Evolutionary conservation across 2,797 vertebrate species (phyloP), one percentile per base, ranked within the genome.

Genomic region (Cryptoblepharus egeriae): DNA sequence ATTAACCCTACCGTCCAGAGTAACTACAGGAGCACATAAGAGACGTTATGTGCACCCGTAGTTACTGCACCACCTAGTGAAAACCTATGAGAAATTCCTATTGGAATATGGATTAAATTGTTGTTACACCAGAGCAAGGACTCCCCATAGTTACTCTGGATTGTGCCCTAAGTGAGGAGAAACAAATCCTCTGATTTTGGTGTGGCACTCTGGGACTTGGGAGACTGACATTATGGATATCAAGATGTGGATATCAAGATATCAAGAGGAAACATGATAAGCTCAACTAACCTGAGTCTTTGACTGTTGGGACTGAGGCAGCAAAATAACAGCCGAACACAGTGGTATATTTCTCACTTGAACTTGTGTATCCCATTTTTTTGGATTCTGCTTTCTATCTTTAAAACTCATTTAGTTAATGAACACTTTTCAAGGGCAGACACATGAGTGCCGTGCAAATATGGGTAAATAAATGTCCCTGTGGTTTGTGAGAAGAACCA

Each of bases 401-500:
- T 76, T 76, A 65, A 83, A 86, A 84, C 49, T 60, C 85, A 39
- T 82, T 85, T 79, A 22, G 24, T 67, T 81, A 78, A 71, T 83
- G 57, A 85, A 15, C 68, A 76, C 35, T 83, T 37, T n/a, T 77
- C 45, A 88, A 73, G 37, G 4, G 13, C 85, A 90, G 72, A 70
- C 39, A 86, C 79, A 9, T 5, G 57, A 61, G n/a, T n/a, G n/a
- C n/a, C n/a, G n/a, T n/a, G n/a, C n/a, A 42, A 35, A 69, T 83
- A 84, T 87, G 83, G 81, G 72, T 79, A 87, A 92, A 88, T 45
- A 63, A 79, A 58, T 74, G 39, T 84, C 64, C 35, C 75, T 82
- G 72, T 63, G 82, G 24, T 81, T 84, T 87, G 79, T 83, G 83
- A 91, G 81, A 92, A 91, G 81, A 92, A 45, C 42, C 84, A 81